These are phyloP conservation scores for Kryptopterus vitreolus DNA, from an alignment of 2,797 vertebrate species.

Conservation along the genomic window DNA sequence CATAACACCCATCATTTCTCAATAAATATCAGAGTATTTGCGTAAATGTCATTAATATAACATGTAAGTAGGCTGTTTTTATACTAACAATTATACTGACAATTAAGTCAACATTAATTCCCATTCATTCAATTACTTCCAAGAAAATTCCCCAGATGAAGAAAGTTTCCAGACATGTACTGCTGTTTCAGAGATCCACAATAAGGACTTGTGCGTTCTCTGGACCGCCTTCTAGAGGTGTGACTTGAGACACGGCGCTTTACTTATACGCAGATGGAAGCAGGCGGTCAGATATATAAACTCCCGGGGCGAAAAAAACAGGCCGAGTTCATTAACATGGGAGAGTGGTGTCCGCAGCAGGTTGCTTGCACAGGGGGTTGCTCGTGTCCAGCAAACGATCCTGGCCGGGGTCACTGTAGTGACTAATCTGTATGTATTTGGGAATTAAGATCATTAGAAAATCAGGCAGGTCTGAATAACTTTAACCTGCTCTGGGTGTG, in stretches of 20 bases:
- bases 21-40: too few relatives aligned
- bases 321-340: conserved; percentile 36
- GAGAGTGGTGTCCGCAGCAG: conserved; percentile 17
- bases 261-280: not conserved
- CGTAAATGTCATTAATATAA: too few relatives aligned
- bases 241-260: not conserved
- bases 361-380: conserved; percentile 32
- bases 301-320: not conserved
- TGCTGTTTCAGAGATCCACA: too few relatives aligned
- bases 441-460: conserved; percentile 22
- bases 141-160: too few relatives aligned
- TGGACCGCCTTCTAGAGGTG: conserved; percentile 4
- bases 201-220: not conserved
- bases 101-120: too few relatives aligned
- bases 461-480: not conserved
- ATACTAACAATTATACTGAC: too few relatives aligned
- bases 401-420: conserved; percentile 30
- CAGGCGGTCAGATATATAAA: not conserved
- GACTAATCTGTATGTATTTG: conserved; percentile 33
- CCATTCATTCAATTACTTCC: too few relatives aligned
- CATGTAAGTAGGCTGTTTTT: too few relatives aligned
- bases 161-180: too few relatives aligned
- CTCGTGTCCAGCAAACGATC: conserved; percentile 27
- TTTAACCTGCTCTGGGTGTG: not conserved
- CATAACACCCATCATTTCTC: too few relatives aligned